Percentiles rank a stretch among this genome's conserved stretches.
These are phyloP conservation scores for Synergus umbraculus DNA, from an alignment of 2,888 invertebrate genomes.

Conservation along the genomic window DNA sequence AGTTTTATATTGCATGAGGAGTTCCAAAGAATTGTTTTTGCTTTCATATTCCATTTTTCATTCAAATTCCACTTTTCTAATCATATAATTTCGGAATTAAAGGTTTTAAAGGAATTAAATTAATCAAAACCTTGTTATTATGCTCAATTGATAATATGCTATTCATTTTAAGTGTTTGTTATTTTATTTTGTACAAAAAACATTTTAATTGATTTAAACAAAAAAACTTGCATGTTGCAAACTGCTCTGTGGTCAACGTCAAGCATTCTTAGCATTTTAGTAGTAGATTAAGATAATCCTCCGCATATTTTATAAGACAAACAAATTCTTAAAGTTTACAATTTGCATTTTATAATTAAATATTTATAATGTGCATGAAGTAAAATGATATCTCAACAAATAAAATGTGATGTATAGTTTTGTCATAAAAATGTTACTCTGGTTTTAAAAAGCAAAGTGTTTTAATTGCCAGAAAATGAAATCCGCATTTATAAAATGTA, in stretches of 20 bases:
- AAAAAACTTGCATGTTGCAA: neutral
- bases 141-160: neutral
- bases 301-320: neutral
- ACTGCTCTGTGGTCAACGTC: neutral
- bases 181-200: neutral
- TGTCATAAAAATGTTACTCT: neutral
- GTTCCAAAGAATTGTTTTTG: neutral
- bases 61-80: too few relatives aligned
- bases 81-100: neutral
- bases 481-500: neutral
- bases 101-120: too few relatives aligned
- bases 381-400: neutral
- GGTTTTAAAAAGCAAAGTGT: neutral
- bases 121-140: neutral
- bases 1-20: neutral
- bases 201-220: neutral
- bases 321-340: neutral
- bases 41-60: too few relatives aligned
- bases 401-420: conserved; percentile 12
- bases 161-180: neutral
- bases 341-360: neutral
- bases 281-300: neutral
- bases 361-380: neutral
- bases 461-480: neutral
- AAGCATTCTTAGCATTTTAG: neutral